Conservation (phyloP, 2,888 invertebrate genomes). For the Agrochola lota region DNA sequence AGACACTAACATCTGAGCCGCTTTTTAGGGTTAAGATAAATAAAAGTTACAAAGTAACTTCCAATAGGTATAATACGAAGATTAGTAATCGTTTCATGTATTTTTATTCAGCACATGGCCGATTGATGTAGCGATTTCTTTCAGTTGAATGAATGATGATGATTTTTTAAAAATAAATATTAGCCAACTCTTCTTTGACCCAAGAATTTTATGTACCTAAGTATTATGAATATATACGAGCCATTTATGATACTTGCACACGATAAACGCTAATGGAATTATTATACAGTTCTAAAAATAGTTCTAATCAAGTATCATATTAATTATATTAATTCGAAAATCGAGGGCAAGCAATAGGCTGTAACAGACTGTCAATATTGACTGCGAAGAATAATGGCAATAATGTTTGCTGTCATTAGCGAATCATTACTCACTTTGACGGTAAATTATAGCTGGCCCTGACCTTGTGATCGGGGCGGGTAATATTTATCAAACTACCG, state of each 20-base stretch:
- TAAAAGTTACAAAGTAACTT: constrained; percentile 6
- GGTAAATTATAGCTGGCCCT: constrained; percentile 43
- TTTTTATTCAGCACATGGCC: neutral
- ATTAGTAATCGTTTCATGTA: neutral
- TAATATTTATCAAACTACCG: constrained; percentile 30
- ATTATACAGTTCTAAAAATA: constrained; percentile 30
- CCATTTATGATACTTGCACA: neutral
- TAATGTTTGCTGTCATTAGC: constrained; percentile 57
- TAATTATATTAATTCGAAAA: constrained; percentile 54
- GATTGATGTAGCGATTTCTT: neutral
- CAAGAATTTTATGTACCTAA: neutral
- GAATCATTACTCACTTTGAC: constrained; percentile 58
- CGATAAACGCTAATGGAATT: constrained; percentile 1
- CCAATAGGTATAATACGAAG: neutral
- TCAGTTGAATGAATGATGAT: neutral
- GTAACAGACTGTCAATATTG: constrained; percentile 51
- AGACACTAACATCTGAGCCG: constrained; percentile 16
- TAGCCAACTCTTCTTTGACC: neutral
- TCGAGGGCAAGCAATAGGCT: constrained; percentile 44
- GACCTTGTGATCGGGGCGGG: constrained; percentile 19
- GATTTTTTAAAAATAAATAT: too few species aligned
- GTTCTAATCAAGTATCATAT: constrained; percentile 41
- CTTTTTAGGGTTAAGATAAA: constrained; percentile 1
- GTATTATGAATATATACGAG: constrained; percentile 5
- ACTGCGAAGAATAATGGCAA: constrained; percentile 53